Conservation (phyloP, 2,797 vertebrate species). For the Tenualosa thibaudeaui region DNA sequence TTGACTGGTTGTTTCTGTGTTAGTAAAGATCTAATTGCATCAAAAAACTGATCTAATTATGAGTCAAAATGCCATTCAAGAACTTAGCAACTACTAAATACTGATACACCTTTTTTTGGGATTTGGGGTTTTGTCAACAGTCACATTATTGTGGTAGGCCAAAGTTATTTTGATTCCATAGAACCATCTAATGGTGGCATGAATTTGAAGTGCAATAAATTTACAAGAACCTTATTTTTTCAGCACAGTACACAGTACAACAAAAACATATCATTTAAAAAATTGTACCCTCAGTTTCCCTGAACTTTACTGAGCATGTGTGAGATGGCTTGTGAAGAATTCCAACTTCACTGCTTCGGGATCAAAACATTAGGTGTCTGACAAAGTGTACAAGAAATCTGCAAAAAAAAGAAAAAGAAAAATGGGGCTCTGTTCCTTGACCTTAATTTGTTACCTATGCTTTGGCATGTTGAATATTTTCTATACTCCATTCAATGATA, state of each 20-base stretch:
- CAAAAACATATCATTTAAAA: too few species aligned
- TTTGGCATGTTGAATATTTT: too few species aligned
- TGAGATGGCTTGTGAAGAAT: not conserved
- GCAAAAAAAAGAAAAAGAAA: too few species aligned
- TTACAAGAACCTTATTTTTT: not conserved
- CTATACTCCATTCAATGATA: too few species aligned
- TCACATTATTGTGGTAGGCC: not conserved
- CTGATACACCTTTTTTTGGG: too few species aligned
- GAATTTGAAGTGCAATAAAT: not conserved
- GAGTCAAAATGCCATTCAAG: too few species aligned
- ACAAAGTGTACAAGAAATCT: too few species aligned
- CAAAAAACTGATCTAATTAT: not conserved
- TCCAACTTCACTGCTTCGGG: not conserved
- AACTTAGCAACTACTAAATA: too few species aligned
- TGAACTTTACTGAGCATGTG: not conserved
- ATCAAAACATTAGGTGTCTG: not conserved
- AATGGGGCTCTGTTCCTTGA: too few species aligned
- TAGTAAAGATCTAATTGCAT: not conserved
- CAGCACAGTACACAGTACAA: too few species aligned
- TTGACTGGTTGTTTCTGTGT: not conserved
- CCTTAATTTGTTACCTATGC: too few species aligned
- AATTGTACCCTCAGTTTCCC: not conserved
- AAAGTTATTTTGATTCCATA: not conserved
- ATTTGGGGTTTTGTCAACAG: not conserved
- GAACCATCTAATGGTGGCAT: not conserved